Evolutionary conservation across 2,113 vertebrate genomes (phyloP), one percentile per base, ranked within the genome.

Genomic region (Apteryx mantelli): DNA sequence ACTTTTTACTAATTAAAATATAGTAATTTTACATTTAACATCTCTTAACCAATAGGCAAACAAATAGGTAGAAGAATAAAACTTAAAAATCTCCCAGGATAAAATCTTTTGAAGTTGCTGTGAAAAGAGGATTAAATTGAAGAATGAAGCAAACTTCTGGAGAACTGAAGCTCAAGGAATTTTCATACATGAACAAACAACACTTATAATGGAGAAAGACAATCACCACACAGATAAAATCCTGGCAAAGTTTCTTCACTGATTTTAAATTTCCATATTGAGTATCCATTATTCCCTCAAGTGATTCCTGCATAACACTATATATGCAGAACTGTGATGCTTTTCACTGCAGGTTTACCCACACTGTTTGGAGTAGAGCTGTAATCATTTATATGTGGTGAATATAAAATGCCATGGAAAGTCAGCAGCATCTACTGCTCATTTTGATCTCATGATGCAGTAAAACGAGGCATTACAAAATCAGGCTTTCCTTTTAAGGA

Each of bases 1-100:
- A 69, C 21, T 94, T 97, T 97, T 97, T 89, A 91, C 85, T 96
- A 96, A 97, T 97, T 98, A 96, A 86, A 96, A 93, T 56, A 91
- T 73, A 95, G 89, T 71, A 92, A 69, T 92, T 66, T 95, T 96
- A 85, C 38, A 95, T 94, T 91, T 96, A 95, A 81, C 24, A 87
- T 65, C 64, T 77, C 73, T 90, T 91, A 96, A 86, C n/a, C 58
- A 95, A 88, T 44, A 89, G 68, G 63, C 63, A 92, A 94, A 93
- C 6, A 96, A 93, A 89, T 73, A 58, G 28, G 28, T 89, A 83
- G 55, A 92, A 97, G 93, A 68, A 93, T 81, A 93, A 79, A 94
- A 87, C 40, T 93, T 93, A 38, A 55, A 86, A 96, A 97, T 96
- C 79, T 93, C 61, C n/a, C 16, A 84, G 60, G 42, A 80, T 56